phyloP scores from a whole-genome alignment of 2,797 vertebrate genomes.

The Siniperca undulata region DNA sequence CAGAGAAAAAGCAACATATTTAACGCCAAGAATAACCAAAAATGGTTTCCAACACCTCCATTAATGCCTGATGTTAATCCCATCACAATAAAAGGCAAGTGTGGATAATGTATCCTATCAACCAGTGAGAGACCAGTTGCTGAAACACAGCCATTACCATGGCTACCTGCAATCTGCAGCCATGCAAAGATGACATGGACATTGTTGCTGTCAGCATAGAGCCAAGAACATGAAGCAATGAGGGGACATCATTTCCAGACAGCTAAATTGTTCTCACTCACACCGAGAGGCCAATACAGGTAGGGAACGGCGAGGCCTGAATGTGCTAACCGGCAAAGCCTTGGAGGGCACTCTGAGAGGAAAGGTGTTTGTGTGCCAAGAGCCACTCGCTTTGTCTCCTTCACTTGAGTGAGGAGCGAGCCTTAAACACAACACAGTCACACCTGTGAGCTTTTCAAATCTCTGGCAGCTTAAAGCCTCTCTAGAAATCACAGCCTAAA shows the following conservation, averaged over 20 bases:
- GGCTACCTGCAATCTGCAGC: constrained; percentile 41
- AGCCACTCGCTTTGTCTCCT: constrained; percentile 68
- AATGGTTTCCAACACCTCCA: constrained; percentile 11
- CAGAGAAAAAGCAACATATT: constrained; percentile 19
- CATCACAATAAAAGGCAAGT: constrained; percentile 36
- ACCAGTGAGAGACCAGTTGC: constrained; percentile 61
- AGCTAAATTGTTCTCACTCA: constrained; percentile 67
- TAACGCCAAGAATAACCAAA: constrained; percentile 2
- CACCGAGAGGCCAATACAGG: constrained; percentile 60
- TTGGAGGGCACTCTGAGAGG: constrained; percentile 56
- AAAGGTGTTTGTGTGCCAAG: constrained; percentile 51
- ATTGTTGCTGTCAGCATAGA: constrained; percentile 59
- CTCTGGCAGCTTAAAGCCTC: constrained; percentile 55
- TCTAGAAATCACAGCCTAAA: constrained; percentile 50
- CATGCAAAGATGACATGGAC: constrained; percentile 46
- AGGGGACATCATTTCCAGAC: constrained; percentile 54
- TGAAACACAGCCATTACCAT: constrained; percentile 42
- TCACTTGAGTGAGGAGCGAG: constrained; percentile 57
- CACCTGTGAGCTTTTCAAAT: constrained; percentile 73
- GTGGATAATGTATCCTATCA: constrained; percentile 56
- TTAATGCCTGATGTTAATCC: constrained; percentile 45
- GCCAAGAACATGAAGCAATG: constrained; percentile 55
- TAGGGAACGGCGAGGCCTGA: constrained; percentile 46
- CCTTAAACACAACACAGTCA: constrained; percentile 62
- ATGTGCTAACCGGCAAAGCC: constrained; percentile 67